Percentiles rank a stretch among this genome's conserved stretches.
Conservation (phyloP, 2,888 invertebrate species). For the Synanthedon formicaeformis region DNA sequence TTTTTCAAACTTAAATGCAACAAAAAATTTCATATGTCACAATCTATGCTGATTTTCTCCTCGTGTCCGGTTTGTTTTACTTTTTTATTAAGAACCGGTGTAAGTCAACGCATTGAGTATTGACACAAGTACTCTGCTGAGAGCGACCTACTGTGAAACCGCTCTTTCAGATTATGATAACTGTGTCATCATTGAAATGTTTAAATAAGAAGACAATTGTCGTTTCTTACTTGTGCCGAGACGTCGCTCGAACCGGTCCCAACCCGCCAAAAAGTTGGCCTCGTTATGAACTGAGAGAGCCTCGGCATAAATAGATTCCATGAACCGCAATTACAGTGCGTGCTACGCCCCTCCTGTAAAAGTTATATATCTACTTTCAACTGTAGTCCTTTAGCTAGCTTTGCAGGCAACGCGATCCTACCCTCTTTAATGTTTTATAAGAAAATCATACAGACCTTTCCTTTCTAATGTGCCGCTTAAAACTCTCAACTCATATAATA, state of each 20-base stretch:
- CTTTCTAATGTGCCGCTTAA: neutral
- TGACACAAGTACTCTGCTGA: too few species aligned
- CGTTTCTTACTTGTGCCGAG: slow-evolving; percentile 10
- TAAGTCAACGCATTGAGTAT: too few species aligned
- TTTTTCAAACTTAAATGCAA: too few species aligned
- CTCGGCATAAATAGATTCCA: slow-evolving; percentile 11
- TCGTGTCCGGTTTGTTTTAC: too few species aligned
- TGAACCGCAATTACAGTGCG: slow-evolving; percentile 20
- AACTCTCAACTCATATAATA: neutral
- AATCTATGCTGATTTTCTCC: too few species aligned
- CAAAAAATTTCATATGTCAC: too few species aligned
- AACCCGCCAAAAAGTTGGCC: slow-evolving; percentile 22
- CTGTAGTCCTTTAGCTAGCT: neutral
- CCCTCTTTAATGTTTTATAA: neutral
- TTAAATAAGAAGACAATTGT: neutral
- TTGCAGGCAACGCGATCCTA: neutral
- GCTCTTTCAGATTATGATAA: too few species aligned
- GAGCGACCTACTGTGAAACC: too few species aligned
- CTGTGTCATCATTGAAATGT: too few species aligned
- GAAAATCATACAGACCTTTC: neutral
- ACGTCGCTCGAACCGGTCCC: slow-evolving; percentile 13
- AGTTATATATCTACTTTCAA: neutral
- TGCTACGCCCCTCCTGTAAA: slow-evolving; percentile 4
- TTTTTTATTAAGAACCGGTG: too few species aligned
- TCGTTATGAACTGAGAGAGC: slow-evolving; percentile 14